A percentile compares a stretch with the other conserved stretches of the same genome.
Conservation (phyloP, 1,140 invertebrate genomes). For the Trichogramma pretiosum region DNA sequence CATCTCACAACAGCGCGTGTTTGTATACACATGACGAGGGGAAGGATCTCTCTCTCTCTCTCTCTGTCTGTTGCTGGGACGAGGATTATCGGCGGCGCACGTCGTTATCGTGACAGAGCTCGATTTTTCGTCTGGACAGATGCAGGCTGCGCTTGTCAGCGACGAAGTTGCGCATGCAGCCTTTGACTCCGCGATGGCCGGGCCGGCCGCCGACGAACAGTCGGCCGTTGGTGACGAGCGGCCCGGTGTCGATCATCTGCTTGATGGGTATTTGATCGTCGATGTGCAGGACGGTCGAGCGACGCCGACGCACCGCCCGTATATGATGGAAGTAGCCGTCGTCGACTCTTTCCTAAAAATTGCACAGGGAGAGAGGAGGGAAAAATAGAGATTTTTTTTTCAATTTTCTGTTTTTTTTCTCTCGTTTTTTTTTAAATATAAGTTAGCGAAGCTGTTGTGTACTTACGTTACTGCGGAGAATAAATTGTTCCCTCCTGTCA, state of each 20-base stretch:
- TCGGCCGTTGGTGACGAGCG: conserved; percentile 40
- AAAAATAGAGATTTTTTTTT: too few relatives aligned
- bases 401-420: too few relatives aligned
- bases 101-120: conserved; percentile 46
- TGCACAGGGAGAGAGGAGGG: not conserved
- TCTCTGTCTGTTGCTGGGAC: conserved; percentile 16
- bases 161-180: conserved; percentile 54
- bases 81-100: conserved; percentile 46
- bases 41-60: too few relatives aligned
- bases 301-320: conserved; percentile 41
- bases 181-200: conserved; percentile 53
- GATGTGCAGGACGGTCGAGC: conserved; percentile 48
- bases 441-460: not conserved
- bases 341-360: conserved; percentile 46
- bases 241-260: conserved; percentile 29
- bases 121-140: conserved; percentile 39
- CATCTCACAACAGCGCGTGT: too few relatives aligned
- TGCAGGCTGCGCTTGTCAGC: conserved; percentile 47
- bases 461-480: conserved; percentile 48
- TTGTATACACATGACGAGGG: too few relatives aligned
- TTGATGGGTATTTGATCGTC: conserved; percentile 45
- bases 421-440: not conserved
- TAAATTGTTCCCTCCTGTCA: conserved; percentile 39
- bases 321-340: conserved; percentile 39
- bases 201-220: conserved; percentile 43